Evolutionary conservation across 2,888 invertebrate genomes (phyloP).

Genomic region (Lacanobia oleracea): DNA sequence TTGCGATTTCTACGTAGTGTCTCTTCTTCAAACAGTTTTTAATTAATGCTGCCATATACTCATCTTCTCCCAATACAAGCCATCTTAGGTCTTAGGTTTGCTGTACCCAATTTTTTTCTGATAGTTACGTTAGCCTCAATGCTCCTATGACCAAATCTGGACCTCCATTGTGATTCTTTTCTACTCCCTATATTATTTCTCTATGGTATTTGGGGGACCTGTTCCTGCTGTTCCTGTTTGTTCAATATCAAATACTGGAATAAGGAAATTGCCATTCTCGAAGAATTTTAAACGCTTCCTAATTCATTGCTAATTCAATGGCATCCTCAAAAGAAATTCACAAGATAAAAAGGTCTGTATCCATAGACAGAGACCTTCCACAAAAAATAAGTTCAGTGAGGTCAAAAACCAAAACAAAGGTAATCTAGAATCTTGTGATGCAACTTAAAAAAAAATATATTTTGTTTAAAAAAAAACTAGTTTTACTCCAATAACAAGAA

Average conservation of each 20-base stretch:
- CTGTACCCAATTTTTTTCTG: background rate
- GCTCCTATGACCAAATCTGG: background rate
- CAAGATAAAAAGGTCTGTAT: background rate
- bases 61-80: no score
- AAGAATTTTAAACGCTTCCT: background rate
- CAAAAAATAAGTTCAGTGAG: conserved; percentile 10
- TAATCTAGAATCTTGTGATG: conserved; percentile 1
- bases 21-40: background rate
- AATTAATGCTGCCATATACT: no score
- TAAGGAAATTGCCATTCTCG: no score
- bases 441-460: background rate
- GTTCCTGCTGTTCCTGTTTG: no score
- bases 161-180: background rate
- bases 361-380: background rate
- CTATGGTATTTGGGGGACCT: no score
- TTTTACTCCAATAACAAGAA: conserved; percentile 12
- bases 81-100: background rate
- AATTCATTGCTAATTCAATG: background rate
- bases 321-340: conserved; percentile 11
- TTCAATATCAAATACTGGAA: background rate
- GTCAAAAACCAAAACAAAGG: conserved; percentile 24
- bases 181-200: background rate
- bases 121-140: background rate
- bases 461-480: conserved; percentile 32
- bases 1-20: background rate